Conservation (phyloP, 2,888 invertebrate species). For the Epicampocera succincta region DNA sequence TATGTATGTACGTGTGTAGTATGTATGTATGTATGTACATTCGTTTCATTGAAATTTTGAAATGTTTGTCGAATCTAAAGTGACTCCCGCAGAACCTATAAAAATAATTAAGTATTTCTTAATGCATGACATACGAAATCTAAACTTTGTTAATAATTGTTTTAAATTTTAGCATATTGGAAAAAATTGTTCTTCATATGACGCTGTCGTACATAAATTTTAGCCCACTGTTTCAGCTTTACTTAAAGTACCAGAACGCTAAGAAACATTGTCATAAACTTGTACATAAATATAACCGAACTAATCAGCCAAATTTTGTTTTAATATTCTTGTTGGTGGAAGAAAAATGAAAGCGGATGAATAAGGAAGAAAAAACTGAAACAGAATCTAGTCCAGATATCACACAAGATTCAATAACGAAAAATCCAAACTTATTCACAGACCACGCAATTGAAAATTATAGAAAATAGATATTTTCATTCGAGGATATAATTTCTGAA, state of each 20-base stretch:
- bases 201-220: slow-evolving; percentile 24
- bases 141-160: not conserved
- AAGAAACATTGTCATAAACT: slow-evolving; percentile 4
- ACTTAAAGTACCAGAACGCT: slow-evolving; percentile 1
- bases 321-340: slow-evolving; percentile 3
- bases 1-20: too few species aligned
- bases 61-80: too few species aligned
- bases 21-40: too few species aligned
- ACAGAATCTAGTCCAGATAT: not conserved
- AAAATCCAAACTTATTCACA: slow-evolving; percentile 71
- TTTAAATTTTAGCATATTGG: slow-evolving; percentile 11
- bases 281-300: not conserved
- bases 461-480: slow-evolving; percentile 63
- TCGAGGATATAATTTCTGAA: slow-evolving; percentile 70
- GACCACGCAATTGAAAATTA: slow-evolving; percentile 71
- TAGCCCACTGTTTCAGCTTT: not conserved
- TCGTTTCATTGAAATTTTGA: too few species aligned
- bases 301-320: not conserved
- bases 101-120: too few species aligned
- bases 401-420: slow-evolving; percentile 53
- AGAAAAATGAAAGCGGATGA: slow-evolving; percentile 3
- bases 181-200: slow-evolving; percentile 10
- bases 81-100: too few species aligned
- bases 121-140: too few species aligned
- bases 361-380: not conserved